Percentiles rank a stretch among this genome's conserved stretches.
Evolutionary conservation across 1,140 invertebrate species (phyloP).

Genomic region (Microplitis mediator): DNA sequence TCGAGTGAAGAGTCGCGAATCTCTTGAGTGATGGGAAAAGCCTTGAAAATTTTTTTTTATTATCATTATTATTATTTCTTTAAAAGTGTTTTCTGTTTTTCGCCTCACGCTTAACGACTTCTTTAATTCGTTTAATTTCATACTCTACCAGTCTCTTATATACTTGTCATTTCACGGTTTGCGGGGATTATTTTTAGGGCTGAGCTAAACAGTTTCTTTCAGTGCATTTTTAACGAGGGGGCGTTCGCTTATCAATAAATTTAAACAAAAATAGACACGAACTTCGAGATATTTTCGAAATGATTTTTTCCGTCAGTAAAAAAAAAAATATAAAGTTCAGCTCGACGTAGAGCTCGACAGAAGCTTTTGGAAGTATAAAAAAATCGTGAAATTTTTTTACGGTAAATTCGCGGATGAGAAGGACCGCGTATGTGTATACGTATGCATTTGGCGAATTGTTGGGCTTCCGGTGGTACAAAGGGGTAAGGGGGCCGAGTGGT

Average conservation of each 20-base stretch:
- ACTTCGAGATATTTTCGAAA: constrained; percentile 11
- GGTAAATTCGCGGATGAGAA: constrained; percentile 48
- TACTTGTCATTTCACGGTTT: too few species aligned
- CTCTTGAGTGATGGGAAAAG: background rate
- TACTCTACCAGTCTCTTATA: too few species aligned
- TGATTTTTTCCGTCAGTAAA: too few species aligned
- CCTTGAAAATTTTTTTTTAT: background rate
- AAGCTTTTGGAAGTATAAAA: background rate
- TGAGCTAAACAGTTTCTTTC: too few species aligned
- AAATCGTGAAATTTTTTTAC: constrained; percentile 18
- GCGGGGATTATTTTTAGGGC: too few species aligned
- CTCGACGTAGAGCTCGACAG: background rate
- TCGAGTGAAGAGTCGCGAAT: background rate
- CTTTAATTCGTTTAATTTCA: background rate
- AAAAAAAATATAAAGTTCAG: background rate
- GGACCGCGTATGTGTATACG: constrained; percentile 44
- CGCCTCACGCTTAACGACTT: background rate
- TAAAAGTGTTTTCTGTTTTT: background rate
- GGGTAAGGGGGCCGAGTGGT: constrained; percentile 50
- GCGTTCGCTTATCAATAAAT: constrained; percentile 23
- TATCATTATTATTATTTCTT: background rate
- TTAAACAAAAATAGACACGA: too few species aligned
- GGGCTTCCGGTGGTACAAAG: background rate
- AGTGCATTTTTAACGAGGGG: constrained; percentile 54
- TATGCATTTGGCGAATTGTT: constrained; percentile 29